Percentiles rank a stretch among this genome's conserved stretches.
Conservation (phyloP, 2,113 vertebrate genomes). For the Ophiodon elongatus region DNA sequence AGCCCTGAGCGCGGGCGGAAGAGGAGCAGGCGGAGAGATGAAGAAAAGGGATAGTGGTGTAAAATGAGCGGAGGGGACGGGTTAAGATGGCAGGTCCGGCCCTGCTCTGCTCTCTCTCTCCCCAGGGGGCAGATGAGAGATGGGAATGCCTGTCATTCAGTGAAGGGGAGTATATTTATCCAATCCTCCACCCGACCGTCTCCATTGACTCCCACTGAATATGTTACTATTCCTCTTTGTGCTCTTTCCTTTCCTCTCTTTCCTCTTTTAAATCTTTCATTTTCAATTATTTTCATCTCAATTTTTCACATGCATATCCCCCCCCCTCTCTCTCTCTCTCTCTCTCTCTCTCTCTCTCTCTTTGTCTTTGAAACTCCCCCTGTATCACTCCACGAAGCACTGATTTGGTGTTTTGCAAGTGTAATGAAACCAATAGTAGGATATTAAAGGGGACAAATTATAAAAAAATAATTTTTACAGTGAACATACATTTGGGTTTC, state of each 20-base stretch:
- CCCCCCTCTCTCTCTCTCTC: too few species aligned
- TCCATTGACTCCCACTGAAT: constrained; percentile 41
- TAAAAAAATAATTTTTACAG: neutral
- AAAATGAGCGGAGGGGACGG: constrained; percentile 69
- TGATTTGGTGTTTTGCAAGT: neutral
- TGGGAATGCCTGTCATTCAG: constrained; percentile 66
- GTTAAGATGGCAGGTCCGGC: constrained; percentile 68
- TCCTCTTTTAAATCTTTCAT: constrained; percentile 56
- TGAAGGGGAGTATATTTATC: constrained; percentile 64
- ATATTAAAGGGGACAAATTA: neutral
- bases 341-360: neutral
- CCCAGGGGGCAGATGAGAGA: constrained; percentile 61
- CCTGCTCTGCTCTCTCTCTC: constrained; percentile 41
- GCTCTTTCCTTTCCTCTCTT: constrained; percentile 4
- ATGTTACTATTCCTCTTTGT: constrained; percentile 25
- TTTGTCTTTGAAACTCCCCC: neutral
- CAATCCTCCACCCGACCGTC: constrained; percentile 34
- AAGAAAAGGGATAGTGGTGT: constrained; percentile 35
- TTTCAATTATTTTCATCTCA: constrained; percentile 38
- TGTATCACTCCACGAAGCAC: neutral
- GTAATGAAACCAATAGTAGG: neutral
- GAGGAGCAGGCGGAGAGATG: constrained; percentile 35
- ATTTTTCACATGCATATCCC: neutral
- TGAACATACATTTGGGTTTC: neutral
- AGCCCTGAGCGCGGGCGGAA: constrained; percentile 31